A percentile compares a stretch with the other conserved stretches of the same genome.
These are phyloP conservation scores for Rhinella marina DNA, from an alignment of 2,797 vertebrate genomes.

Conservation along the genomic window DNA sequence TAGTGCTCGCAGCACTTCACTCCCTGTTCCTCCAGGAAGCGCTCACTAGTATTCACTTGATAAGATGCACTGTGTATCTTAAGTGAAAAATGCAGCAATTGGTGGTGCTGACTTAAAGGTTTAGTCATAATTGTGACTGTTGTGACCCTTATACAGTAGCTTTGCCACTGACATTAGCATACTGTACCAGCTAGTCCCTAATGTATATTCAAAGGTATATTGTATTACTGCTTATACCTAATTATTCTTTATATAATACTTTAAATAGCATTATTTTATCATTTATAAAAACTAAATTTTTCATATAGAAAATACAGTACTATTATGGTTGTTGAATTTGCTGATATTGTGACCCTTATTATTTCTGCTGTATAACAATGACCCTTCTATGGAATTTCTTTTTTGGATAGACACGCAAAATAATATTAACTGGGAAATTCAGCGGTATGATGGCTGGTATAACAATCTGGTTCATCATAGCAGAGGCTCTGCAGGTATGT, in stretches of 20 bases:
- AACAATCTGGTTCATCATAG: conserved; percentile 86
- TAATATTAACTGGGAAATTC: conserved; percentile 78
- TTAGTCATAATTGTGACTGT: too few relatives aligned
- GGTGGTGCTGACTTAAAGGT: too few relatives aligned
- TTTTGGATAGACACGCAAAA: conserved; percentile 71
- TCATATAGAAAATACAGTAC: background rate
- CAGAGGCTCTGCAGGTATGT: conserved; percentile 81
- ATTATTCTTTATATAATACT: background rate
- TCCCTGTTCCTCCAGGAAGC: too few relatives aligned
- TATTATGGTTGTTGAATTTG: background rate
- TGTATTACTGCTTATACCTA: background rate
- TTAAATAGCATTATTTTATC: background rate
- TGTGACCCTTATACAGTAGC: too few relatives aligned
- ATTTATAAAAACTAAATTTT: background rate
- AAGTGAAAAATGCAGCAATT: too few relatives aligned
- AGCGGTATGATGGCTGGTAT: conserved; percentile 72
- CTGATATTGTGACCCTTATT: background rate
- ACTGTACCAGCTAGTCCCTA: background rate
- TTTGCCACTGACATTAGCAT: background rate
- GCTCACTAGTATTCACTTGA: too few relatives aligned
- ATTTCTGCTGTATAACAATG: background rate
- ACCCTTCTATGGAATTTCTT: conserved; percentile 14
- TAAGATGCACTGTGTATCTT: too few relatives aligned
- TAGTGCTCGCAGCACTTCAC: too few relatives aligned
- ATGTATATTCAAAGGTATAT: background rate